Evolutionary conservation across 2,888 invertebrate species (phyloP).

Genomic region (Meliscaeva auricollis): DNA sequence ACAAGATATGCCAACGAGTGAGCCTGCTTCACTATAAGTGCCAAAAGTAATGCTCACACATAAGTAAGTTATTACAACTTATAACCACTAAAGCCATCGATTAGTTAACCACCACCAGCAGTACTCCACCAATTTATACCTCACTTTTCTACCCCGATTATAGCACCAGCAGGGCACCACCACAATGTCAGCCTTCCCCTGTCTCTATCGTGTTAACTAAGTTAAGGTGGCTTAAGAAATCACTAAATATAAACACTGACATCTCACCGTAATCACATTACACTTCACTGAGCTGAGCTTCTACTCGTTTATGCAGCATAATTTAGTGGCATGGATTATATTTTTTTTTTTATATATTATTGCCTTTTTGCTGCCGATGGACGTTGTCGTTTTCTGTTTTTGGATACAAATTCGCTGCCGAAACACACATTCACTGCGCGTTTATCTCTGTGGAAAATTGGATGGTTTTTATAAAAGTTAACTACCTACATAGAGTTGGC

Average conservation of each 20-base stretch:
- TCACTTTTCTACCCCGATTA: neutral
- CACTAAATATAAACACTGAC: slow-evolving; percentile 37
- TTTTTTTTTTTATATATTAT: neutral
- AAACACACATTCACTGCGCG: neutral
- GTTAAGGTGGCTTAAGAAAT: slow-evolving; percentile 47
- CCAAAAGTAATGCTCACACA: slow-evolving; percentile 33
- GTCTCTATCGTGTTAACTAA: slow-evolving; percentile 1
- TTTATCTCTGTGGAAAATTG: slow-evolving; percentile 9
- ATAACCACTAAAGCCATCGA: neutral
- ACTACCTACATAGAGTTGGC: slow-evolving; percentile 30
- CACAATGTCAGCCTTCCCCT: slow-evolving; percentile 13
- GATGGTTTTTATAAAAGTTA: slow-evolving; percentile 7
- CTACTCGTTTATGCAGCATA: slow-evolving; percentile 35
- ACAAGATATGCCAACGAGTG: no score
- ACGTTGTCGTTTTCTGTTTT: slow-evolving; percentile 51
- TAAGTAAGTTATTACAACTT: no score
- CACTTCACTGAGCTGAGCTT: slow-evolving; percentile 41
- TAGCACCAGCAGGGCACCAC: no score
- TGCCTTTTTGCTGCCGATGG: slow-evolving; percentile 22
- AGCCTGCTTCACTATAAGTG: neutral
- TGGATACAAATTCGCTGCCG: slow-evolving; percentile 27
- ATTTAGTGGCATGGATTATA: slow-evolving; percentile 32
- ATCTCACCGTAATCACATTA: slow-evolving; percentile 54
- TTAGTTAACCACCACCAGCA: slow-evolving; percentile 1
- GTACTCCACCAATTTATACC: neutral